Conservation (phyloP, 1,140 invertebrate species). For the Anoplolepis gracilipes region DNA sequence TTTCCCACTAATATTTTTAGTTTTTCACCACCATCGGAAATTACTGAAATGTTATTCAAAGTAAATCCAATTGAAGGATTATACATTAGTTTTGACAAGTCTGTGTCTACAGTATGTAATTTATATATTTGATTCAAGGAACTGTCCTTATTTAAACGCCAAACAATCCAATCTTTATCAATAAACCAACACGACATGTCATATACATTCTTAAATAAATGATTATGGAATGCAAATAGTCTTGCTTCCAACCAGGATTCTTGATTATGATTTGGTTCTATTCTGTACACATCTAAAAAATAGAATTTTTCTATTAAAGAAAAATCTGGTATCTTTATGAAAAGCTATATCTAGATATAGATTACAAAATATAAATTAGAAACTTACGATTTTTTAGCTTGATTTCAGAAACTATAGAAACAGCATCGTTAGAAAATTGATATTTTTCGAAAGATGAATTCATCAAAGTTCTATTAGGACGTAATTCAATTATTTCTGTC, state of each 20-base stretch:
- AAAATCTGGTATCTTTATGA: neutral
- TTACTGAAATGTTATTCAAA: constrained; percentile 73
- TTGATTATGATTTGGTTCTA: constrained; percentile 77
- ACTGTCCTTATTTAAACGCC: constrained; percentile 72
- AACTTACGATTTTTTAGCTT: constrained; percentile 74
- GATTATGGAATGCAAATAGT: constrained; percentile 84
- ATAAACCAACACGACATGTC: constrained; percentile 82
- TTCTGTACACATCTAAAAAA: constrained; percentile 77
- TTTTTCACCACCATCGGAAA: constrained; percentile 76
- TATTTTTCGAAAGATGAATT: constrained; percentile 83
- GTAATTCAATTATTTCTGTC: constrained; percentile 81
- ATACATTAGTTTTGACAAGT: constrained; percentile 66
- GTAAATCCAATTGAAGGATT: constrained; percentile 83
- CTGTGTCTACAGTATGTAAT: constrained; percentile 51
- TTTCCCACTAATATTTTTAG: constrained; percentile 77
- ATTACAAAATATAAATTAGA: constrained; percentile 1
- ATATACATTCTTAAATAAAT: constrained; percentile 82
- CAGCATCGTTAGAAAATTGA: constrained; percentile 78
- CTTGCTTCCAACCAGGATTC: constrained; percentile 82
- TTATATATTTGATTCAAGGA: constrained; percentile 70
- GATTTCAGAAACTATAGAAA: constrained; percentile 72
- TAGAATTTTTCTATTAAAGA: constrained; percentile 44
- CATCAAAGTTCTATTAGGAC: constrained; percentile 76
- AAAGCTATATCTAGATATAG: neutral
- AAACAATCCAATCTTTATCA: constrained; percentile 77